Percentiles rank a stretch among this genome's conserved stretches.
These are phyloP conservation scores for Lycopodina hypogea DNA, from an alignment of 37 sponge, comb jelly and placozoan species.

Conservation along the genomic window DNA sequence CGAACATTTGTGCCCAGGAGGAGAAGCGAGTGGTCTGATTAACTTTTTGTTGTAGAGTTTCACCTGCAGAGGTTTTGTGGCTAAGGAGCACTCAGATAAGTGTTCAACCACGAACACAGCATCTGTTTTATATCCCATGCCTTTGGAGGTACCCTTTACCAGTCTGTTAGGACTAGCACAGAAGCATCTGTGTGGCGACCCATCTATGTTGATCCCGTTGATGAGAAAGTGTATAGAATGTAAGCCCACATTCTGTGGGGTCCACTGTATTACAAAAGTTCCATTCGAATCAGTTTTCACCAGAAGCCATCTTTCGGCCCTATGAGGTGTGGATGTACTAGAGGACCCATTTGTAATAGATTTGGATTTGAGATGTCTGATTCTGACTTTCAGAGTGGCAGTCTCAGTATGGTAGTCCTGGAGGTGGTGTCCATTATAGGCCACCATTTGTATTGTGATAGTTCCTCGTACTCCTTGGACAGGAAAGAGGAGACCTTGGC, in stretches of 20 bases:
- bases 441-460: slow-evolving; percentile 14
- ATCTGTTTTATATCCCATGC: slow-evolving; percentile 1
- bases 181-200: slow-evolving; percentile 32
- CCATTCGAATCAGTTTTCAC: slow-evolving; percentile 9
- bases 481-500: slow-evolving; percentile 23
- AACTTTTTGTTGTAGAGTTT: background rate
- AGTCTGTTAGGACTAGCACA: background rate
- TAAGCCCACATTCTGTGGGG: slow-evolving; percentile 23
- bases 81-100: background rate
- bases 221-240: slow-evolving; percentile 17
- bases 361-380: slow-evolving; percentile 1
- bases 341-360: background rate
- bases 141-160: background rate
- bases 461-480: background rate
- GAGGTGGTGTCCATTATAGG: slow-evolving; percentile 1
- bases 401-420: background rate
- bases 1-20: background rate
- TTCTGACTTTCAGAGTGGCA: slow-evolving; percentile 11
- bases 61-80: background rate
- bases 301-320: background rate
- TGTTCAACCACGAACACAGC: slow-evolving; percentile 34
- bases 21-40: background rate
- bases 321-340: background rate
- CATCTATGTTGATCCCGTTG: slow-evolving; percentile 24
- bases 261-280: slow-evolving; percentile 35